A percentile compares a stretch with the other conserved stretches of the same genome.
Evolutionary conservation across 2,113 vertebrate genomes (phyloP).

Genomic region (Etheostoma spectabile): DNA sequence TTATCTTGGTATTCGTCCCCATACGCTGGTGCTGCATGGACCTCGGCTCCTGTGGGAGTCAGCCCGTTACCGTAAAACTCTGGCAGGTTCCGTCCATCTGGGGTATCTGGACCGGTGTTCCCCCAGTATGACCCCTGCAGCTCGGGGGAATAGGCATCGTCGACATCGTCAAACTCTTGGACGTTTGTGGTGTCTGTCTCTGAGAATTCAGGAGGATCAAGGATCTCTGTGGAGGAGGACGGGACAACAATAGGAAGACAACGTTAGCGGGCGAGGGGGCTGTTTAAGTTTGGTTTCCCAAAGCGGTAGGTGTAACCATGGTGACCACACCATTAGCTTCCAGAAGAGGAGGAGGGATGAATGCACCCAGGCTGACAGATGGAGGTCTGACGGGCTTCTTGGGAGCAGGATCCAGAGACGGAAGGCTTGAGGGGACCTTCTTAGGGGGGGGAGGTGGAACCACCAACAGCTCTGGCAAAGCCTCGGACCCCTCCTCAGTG

Average conservation of each 20-base stretch:
- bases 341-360: constrained; percentile 21
- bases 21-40: neutral
- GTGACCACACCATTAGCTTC: constrained; percentile 35
- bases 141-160: constrained; percentile 28
- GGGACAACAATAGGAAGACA: neutral
- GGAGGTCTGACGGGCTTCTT: constrained; percentile 81
- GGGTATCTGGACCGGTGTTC: constrained; percentile 10
- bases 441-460: constrained; percentile 73
- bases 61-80: constrained; percentile 34
- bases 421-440: constrained; percentile 72
- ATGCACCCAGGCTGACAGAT: constrained; percentile 53
- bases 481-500: constrained; percentile 33
- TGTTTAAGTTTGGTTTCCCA: neutral
- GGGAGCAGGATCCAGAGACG: constrained; percentile 76
- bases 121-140: constrained; percentile 33
- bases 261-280: neutral
- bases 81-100: neutral
- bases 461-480: constrained; percentile 45
- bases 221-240: constrained; percentile 24
- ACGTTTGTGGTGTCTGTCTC: constrained; percentile 21
- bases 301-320: neutral
- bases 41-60: neutral
- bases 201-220: constrained; percentile 40
- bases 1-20: neutral
- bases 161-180: constrained; percentile 39